Percentiles rank a stretch among this genome's conserved stretches.
Evolutionary conservation across 2,888 invertebrate genomes (phyloP).

Genomic region (Hypena proboscidalis): DNA sequence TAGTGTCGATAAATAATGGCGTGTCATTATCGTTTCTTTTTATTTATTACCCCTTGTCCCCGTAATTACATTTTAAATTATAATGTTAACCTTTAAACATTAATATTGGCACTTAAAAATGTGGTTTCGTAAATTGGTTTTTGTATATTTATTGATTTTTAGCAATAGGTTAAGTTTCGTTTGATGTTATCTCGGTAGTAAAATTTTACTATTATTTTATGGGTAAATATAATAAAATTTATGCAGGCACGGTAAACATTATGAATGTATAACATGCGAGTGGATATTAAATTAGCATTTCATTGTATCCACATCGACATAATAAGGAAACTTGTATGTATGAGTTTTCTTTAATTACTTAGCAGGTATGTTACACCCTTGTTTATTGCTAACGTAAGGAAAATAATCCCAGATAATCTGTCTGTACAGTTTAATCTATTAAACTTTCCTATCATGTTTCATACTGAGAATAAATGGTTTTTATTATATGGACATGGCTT

Average conservation of each 20-base stretch:
- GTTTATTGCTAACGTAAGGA: too few species aligned
- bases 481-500: too few species aligned
- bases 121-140: constrained; percentile 21
- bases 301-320: too few species aligned
- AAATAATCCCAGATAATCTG: too few species aligned
- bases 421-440: too few species aligned
- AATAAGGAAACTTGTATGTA: too few species aligned
- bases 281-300: too few species aligned
- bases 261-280: too few species aligned
- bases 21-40: constrained; percentile 20
- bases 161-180: constrained; percentile 23
- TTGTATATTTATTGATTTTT: constrained; percentile 25
- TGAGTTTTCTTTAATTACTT: too few species aligned
- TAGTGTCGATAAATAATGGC: constrained; percentile 36
- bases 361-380: too few species aligned
- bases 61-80: constrained; percentile 48
- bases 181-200: constrained; percentile 14
- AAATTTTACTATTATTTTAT: constrained; percentile 1
- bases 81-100: constrained; percentile 46
- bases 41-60: constrained; percentile 22
- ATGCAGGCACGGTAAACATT: not conserved
- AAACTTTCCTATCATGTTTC: too few species aligned
- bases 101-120: constrained; percentile 30
- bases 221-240: not conserved
- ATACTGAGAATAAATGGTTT: too few species aligned